Evolutionary conservation across 2,113 vertebrate species (phyloP).

Genomic region (Lutjanus erythropterus): DNA sequence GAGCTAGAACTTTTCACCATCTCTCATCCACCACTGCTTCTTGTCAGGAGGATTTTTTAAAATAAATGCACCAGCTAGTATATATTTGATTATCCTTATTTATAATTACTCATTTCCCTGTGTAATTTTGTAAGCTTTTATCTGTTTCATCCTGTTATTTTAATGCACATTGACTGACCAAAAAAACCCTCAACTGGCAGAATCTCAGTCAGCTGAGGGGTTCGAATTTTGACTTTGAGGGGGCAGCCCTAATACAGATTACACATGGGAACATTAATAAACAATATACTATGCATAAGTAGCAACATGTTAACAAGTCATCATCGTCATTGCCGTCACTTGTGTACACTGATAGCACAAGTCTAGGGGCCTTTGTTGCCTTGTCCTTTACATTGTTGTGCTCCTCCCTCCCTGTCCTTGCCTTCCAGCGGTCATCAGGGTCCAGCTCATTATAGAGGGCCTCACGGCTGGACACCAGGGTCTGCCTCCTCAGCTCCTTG

Average conservation of each 20-base stretch:
- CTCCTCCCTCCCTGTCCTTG: constrained; percentile 76
- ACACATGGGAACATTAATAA: background rate
- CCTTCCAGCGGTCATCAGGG: constrained; percentile 93
- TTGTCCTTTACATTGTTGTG: constrained; percentile 83
- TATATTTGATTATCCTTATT: too few relatives aligned
- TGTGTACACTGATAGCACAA: constrained; percentile 84
- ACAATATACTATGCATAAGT: background rate
- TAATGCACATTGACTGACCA: too few relatives aligned
- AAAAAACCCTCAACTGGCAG: too few relatives aligned
- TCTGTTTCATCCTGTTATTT: too few relatives aligned
- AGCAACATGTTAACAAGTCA: background rate
- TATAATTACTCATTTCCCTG: too few relatives aligned
- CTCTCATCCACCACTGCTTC: too few relatives aligned
- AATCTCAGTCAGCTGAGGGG: too few relatives aligned
- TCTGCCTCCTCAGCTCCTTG: constrained; percentile 93
- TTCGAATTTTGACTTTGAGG: too few relatives aligned
- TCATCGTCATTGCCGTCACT: constrained; percentile 60
- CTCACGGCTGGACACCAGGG: constrained; percentile 92
- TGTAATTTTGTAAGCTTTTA: too few relatives aligned
- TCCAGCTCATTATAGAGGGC: constrained; percentile 94
- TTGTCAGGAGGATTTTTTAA: too few relatives aligned
- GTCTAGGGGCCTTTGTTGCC: constrained; percentile 73
- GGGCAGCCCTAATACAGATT: background rate
- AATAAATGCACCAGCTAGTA: too few relatives aligned
- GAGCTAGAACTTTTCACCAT: too few relatives aligned